phyloP scores from a whole-genome alignment of 2,797 vertebrate species.

The Darevskia nairensis region DNA sequence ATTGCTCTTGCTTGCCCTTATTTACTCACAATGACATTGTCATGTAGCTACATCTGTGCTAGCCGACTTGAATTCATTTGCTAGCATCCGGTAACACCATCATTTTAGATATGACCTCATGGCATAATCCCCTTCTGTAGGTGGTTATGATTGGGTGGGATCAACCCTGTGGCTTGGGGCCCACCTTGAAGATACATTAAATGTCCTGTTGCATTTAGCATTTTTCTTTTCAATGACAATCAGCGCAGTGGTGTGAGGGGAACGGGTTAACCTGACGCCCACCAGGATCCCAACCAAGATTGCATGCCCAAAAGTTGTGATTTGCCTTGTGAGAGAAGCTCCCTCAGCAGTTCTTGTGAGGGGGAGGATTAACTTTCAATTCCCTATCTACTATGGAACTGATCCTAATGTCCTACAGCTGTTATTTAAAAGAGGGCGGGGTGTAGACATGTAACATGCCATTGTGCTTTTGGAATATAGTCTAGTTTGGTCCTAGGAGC shows the following conservation, averaged over 20 bases:
- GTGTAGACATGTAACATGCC: too few relatives aligned
- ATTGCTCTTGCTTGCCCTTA: not conserved
- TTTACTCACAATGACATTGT: not conserved
- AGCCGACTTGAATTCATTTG: not conserved
- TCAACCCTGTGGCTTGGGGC: not conserved
- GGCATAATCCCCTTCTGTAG: not conserved
- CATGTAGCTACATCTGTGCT: not conserved
- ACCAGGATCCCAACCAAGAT: not conserved
- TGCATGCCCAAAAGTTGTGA: not conserved
- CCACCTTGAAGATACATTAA: not conserved
- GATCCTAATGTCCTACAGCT: too few relatives aligned
- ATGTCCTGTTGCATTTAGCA: not conserved
- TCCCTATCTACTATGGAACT: too few relatives aligned
- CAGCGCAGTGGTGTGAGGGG: not conserved
- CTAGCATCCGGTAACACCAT: not conserved
- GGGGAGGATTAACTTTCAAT: too few relatives aligned
- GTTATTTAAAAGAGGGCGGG: too few relatives aligned
- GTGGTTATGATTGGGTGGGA: not conserved
- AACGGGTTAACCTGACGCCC: not conserved
- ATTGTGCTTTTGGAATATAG: too few relatives aligned
- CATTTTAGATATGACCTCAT: not conserved
- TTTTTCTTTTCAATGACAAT: not conserved
- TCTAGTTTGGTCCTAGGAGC: too few relatives aligned
- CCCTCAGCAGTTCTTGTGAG: too few relatives aligned
- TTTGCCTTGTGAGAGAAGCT: too few relatives aligned